Evolutionary conservation across 2,888 invertebrate genomes (phyloP).

Genomic region (Campoplex capitator): DNA sequence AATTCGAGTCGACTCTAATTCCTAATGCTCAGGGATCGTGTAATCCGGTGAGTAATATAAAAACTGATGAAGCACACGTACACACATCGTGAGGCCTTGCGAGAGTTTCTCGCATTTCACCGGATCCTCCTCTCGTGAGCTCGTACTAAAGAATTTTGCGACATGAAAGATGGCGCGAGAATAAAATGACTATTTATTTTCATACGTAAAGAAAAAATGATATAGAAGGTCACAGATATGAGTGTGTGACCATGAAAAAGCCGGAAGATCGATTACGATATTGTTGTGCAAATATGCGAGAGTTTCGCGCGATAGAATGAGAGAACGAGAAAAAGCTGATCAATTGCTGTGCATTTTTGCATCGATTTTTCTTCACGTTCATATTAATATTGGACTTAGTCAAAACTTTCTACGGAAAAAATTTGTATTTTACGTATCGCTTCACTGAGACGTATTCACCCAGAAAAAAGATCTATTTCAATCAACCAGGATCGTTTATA

Average conservation of each 20-base stretch:
- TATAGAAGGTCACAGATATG: slow-evolving; percentile 34
- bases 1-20: not conserved
- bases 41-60: slow-evolving; percentile 7
- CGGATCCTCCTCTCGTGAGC: slow-evolving; percentile 38
- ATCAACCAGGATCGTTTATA: too few relatives aligned
- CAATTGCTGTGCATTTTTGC: slow-evolving; percentile 47
- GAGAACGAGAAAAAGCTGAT: slow-evolving; percentile 39
- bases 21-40: slow-evolving; percentile 28
- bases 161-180: slow-evolving; percentile 13
- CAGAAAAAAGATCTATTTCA: too few relatives aligned
- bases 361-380: not conserved
- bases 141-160: slow-evolving; percentile 35
- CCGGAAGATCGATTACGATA: slow-evolving; percentile 59
- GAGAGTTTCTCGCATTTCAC: slow-evolving; percentile 49
- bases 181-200: slow-evolving; percentile 19
- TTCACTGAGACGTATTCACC: not conserved
- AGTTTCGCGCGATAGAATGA: slow-evolving; percentile 31
- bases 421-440: not conserved
- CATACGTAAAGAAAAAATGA: slow-evolving; percentile 28
- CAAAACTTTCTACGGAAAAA: not conserved
- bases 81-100: slow-evolving; percentile 36
- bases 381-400: not conserved
- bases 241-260: slow-evolving; percentile 63
- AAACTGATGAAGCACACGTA: slow-evolving; percentile 7
- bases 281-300: not conserved